Evolutionary conservation across 2,113 vertebrate species (phyloP), one percentile per base, ranked within the genome.

Genomic region (Phoenicopterus ruber): DNA sequence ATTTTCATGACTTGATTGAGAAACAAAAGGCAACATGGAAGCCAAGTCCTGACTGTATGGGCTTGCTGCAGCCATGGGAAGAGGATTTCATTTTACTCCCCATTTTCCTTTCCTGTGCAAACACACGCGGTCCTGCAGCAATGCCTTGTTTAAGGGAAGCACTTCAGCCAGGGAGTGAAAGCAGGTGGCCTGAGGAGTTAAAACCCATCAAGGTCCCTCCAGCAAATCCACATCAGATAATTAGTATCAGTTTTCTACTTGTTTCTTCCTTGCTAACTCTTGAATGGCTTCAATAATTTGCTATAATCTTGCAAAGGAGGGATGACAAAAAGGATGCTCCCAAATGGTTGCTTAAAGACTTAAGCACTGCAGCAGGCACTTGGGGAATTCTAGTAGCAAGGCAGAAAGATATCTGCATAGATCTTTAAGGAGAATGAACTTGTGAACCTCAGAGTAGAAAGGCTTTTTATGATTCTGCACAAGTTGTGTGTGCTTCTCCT

Each of bases 391-490:
- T 38, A 83, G 42, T 61, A 71, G n/a, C n/a, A 63, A 34, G 42
- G 82, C 32, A 93, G 49, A 90, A 93, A 88, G 69, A 71, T 32
- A 65, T 13, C 59, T 72, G 36, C 57, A 57, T 28, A 92, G 62
- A 70, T 80, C 72, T 93, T 94, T 78, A 88, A 74, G 74, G 38
- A 86, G 61, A 65, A 31, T 88, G 78, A 93, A 93, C 73, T 91
- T 87, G 50, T 70, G 87, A 95, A 83, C 63, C 11, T 85, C 57
- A 44, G 28, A 85, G 42, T 61, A 70, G 44, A 82, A 85, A 79
- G 29, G 44, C n/a, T 89, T 92, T 72, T 94, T 54, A 80, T 15
- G 42, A 85, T 61, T 94, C 86, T 87, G 84, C 46, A 82, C 19
- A 62, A 88, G 29, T 69, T 42, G 7, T 63, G 17, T 36, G 34